phyloP scores from a whole-genome alignment of 2,797 vertebrate species.

The Meriones psammophilus region DNA sequence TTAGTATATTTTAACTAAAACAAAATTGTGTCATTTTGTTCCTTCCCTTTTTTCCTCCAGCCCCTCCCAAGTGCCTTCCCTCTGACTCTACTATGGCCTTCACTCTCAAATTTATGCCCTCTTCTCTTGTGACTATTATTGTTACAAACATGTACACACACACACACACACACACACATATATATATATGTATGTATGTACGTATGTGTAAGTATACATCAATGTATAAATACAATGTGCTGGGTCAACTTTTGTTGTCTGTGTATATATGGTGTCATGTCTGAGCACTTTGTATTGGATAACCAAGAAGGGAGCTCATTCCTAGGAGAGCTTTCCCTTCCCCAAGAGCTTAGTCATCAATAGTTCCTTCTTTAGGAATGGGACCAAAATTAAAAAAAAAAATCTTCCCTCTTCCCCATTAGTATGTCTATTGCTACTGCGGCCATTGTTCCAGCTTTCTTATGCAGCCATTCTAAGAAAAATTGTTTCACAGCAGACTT shows the following conservation, averaged over 20 bases:
- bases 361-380: not conserved
- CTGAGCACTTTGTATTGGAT: not conserved
- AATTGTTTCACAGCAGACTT: not conserved
- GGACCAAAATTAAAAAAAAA: not conserved
- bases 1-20: not conserved
- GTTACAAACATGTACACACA: not conserved
- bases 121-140: no score
- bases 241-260: not conserved
- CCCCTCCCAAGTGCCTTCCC: no score
- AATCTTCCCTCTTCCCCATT: not conserved
- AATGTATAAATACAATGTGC: not conserved
- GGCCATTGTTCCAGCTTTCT: not conserved
- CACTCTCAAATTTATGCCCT: not conserved
- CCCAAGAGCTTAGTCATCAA: not conserved
- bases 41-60: not conserved
- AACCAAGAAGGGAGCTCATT: not conserved
- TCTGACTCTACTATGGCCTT: not conserved
- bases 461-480: not conserved
- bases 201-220: not conserved
- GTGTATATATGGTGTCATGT: not conserved
- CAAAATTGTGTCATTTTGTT: not conserved
- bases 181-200: no score
- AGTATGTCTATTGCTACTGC: no score
- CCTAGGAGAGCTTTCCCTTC: not conserved
- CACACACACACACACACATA: no score